Percentiles rank a stretch among this genome's conserved stretches.
Evolutionary conservation across 2,797 vertebrate genomes (phyloP).

Genomic region (Sebastes miniatus): DNA sequence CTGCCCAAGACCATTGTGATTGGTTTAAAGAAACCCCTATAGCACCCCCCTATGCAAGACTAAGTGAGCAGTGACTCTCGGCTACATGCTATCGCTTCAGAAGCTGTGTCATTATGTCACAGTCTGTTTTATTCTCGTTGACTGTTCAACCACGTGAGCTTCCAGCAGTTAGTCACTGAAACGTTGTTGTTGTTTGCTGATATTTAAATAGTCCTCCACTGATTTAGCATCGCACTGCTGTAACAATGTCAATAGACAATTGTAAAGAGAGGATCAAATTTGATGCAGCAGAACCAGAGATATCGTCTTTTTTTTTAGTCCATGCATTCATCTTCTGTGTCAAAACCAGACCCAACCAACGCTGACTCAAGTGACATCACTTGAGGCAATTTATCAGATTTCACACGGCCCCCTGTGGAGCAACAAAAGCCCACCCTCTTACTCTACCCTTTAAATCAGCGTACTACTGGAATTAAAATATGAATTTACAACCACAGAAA

Average conservation of each 20-base stretch:
- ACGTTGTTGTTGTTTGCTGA: background rate
- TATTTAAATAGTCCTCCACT: background rate
- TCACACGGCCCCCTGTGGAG: too few species aligned
- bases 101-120: background rate
- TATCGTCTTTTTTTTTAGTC: too few species aligned
- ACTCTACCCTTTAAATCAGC: background rate
- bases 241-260: background rate
- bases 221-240: background rate
- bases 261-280: background rate
- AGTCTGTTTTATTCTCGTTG: background rate
- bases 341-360: too few species aligned
- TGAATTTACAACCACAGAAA: background rate
- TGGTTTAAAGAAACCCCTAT: background rate
- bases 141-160: background rate
- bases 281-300: too few species aligned
- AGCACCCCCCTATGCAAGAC: background rate
- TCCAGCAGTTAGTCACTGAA: constrained; percentile 10
- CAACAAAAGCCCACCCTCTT: background rate
- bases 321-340: too few species aligned
- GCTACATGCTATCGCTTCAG: background rate
- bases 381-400: too few species aligned
- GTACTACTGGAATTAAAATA: background rate
- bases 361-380: too few species aligned
- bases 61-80: constrained; percentile 1
- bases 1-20: background rate